These are phyloP conservation scores for Scaptomyza tumidula DNA, from an alignment of 2,888 invertebrate species.

Conservation along the genomic window DNA sequence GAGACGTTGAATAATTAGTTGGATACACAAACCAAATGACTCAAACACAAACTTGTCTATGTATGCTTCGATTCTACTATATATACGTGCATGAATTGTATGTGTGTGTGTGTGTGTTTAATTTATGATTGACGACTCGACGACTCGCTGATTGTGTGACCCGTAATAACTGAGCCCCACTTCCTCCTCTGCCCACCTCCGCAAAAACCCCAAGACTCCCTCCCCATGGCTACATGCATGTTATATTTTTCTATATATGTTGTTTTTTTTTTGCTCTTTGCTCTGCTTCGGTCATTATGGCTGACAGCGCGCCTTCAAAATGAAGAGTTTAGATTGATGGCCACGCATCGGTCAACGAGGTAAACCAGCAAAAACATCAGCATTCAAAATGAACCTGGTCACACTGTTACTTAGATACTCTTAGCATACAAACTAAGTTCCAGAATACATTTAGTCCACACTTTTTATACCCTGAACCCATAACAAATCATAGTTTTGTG, in stretches of 20 bases:
- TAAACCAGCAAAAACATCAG: slow-evolving; percentile 12
- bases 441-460: too few relatives aligned
- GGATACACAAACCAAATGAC: slow-evolving; percentile 60
- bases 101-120: slow-evolving; percentile 33
- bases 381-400: not conserved
- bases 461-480: too few relatives aligned
- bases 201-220: not conserved
- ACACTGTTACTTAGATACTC: slow-evolving; percentile 25
- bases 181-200: not conserved
- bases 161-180: slow-evolving; percentile 54
- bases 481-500: too few relatives aligned
- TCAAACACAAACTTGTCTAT: slow-evolving; percentile 31
- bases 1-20: slow-evolving; percentile 77
- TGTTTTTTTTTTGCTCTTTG: slow-evolving; percentile 51
- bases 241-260: slow-evolving; percentile 44
- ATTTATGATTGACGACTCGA: slow-evolving; percentile 76
- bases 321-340: slow-evolving; percentile 80
- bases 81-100: not conserved
- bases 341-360: slow-evolving; percentile 73
- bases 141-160: slow-evolving; percentile 67
- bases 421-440: not conserved
- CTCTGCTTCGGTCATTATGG: slow-evolving; percentile 73
- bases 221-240: slow-evolving; percentile 28
- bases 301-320: slow-evolving; percentile 79
- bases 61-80: not conserved